phyloP scores from a whole-genome alignment of 2,797 vertebrate species.

The Brachyalestes nurse region DNA sequence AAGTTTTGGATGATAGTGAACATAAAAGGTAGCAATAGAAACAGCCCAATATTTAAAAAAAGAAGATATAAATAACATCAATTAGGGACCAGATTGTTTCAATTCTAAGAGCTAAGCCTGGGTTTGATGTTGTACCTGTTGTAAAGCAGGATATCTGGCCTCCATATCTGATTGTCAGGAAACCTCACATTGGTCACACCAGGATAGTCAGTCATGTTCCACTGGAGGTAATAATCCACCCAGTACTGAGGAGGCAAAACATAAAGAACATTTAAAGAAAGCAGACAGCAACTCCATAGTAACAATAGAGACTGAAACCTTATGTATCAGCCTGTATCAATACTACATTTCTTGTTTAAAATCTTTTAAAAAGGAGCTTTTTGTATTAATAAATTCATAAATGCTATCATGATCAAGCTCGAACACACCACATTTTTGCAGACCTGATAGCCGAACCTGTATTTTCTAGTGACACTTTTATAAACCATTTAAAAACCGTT shows the following conservation, averaged over 20 bases:
- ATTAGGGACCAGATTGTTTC: not conserved
- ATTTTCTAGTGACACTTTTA: too few relatives aligned
- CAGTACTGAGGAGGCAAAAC: constrained; percentile 80
- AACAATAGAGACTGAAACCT: not conserved
- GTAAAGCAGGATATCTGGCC: constrained; percentile 94
- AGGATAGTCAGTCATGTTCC: constrained; percentile 87
- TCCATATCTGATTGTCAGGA: constrained; percentile 91
- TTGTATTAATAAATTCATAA: too few relatives aligned
- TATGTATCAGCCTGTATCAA: too few relatives aligned
- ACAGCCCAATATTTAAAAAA: not conserved
- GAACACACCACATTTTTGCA: too few relatives aligned
- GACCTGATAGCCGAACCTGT: too few relatives aligned
- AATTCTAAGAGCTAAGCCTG: not conserved
- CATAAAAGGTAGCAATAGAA: not conserved
- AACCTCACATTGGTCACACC: constrained; percentile 90
- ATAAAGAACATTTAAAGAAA: not conserved
- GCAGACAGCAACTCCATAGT: not conserved
- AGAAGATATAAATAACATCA: not conserved
- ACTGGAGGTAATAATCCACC: constrained; percentile 88
- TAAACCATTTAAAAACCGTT: too few relatives aligned
- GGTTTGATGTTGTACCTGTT: constrained; percentile 83
- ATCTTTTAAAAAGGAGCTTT: too few relatives aligned
- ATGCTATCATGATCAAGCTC: too few relatives aligned
- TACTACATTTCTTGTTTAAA: too few relatives aligned
- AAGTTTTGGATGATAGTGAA: not conserved